A percentile compares a stretch with the other conserved stretches of the same genome.
phyloP scores from a whole-genome alignment of 2,888 invertebrate genomes.

The Amiota minor region DNA sequence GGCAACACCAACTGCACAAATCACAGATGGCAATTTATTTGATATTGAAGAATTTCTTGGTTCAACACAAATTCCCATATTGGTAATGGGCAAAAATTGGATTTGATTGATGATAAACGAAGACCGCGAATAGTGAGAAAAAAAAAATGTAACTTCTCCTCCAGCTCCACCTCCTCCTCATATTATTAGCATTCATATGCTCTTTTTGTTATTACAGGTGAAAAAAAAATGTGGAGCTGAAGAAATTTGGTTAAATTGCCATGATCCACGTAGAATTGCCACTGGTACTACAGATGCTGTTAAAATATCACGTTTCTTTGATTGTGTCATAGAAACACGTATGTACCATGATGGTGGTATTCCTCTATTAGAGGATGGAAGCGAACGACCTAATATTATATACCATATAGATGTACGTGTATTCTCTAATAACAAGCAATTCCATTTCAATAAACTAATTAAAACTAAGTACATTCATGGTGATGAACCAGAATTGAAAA shows the following conservation, averaged over 20 bases:
- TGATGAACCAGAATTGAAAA: too few species aligned
- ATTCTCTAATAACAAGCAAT: too few species aligned
- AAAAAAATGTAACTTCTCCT: slow-evolving; percentile 61
- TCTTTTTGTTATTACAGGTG: slow-evolving; percentile 76
- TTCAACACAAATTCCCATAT: slow-evolving; percentile 90
- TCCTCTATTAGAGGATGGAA: too few species aligned
- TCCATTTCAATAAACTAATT: too few species aligned
- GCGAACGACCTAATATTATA: too few species aligned
- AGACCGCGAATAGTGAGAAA: slow-evolving; percentile 71
- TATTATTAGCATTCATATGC: neutral
- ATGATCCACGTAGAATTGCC: slow-evolving; percentile 85
- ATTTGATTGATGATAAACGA: slow-evolving; percentile 85
- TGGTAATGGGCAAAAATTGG: slow-evolving; percentile 95
- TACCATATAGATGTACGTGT: too few species aligned
- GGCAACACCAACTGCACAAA: slow-evolving; percentile 36
- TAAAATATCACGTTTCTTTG: slow-evolving; percentile 94
- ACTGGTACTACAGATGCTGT: slow-evolving; percentile 96
- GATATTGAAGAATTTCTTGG: slow-evolving; percentile 91
- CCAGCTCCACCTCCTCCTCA: too few species aligned
- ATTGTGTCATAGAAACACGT: slow-evolving; percentile 79
- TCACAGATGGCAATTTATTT: slow-evolving; percentile 71
- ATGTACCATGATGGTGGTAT: slow-evolving; percentile 43
- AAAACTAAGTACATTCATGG: too few species aligned
- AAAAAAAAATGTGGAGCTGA: slow-evolving; percentile 95
- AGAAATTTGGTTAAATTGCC: slow-evolving; percentile 89